Evolutionary conservation across 2,888 invertebrate species (phyloP), one percentile per base, ranked within the genome.

Genomic region (Drosophila kokeensis): DNA sequence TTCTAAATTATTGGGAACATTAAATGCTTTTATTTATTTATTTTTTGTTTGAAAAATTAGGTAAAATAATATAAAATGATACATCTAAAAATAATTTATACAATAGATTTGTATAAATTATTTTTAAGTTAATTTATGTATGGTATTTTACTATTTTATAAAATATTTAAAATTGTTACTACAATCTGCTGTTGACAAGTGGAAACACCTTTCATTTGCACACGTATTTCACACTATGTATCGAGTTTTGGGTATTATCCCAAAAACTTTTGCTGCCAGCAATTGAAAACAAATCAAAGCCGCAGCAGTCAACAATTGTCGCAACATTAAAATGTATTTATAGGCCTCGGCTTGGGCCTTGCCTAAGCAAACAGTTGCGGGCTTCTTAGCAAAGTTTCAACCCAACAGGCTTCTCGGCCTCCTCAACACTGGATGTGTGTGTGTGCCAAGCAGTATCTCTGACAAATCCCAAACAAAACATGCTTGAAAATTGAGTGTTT

Each of bases 401-500:
- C 65, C 76, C 67, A 55, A 29, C 49, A 30, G 50, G 68, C 52
- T 10, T 1, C 24, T 24, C 10, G 27, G 13, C 10, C 52, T 27
- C 8, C 4, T n/a, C 8, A 2, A 18, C 27, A n/a, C 11, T 0
- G 18, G 5, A 15, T 21, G 32, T 34, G 53, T 53, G n/a, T 29
- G 32, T 34, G 36, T 24, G 30, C 64, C 15, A 50, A 58, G 59
- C 45, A 63, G 69, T 89, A 72, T 81, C 84, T 73, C 67, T 74
- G 69, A 76, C 66, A 79, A 85, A 85, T 89, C 79, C 80, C 85
- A 89, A 85, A 85, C 88, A 85, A 85, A 85, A 87, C 85, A 85
- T 89, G 83, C 90, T 89, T 79, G 75, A 85, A 89, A 85, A 85
- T 89, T 85, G 90, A 85, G 85, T 85, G 85, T 85, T 85, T 85